A percentile compares a stretch with the other conserved stretches of the same genome.
phyloP scores from a whole-genome alignment of 2,888 invertebrate genomes.

The Pristionchus arcanus region DNA sequence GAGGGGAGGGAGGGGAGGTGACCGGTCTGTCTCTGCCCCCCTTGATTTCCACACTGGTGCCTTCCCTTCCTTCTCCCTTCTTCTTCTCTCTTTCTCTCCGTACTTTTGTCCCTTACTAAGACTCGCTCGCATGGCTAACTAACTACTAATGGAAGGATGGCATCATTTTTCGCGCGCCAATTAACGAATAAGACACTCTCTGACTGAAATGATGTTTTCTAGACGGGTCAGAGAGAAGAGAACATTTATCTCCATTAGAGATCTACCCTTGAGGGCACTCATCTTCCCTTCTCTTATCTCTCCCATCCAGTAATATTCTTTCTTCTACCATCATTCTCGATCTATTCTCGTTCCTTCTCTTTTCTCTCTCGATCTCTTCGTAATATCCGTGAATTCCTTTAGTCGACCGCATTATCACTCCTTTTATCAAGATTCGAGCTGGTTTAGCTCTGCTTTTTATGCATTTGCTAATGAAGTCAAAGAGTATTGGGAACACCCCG shows the following conservation, averaged over 20 bases:
- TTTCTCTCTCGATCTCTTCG: not conserved
- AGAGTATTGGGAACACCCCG: not conserved
- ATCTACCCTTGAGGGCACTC: slow-evolving; percentile 30
- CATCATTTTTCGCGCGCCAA: slow-evolving; percentile 38
- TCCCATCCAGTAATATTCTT: not conserved
- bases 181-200: not conserved
- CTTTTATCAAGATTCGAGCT: slow-evolving; percentile 4
- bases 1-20: too few relatives aligned
- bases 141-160: not conserved
- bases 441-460: slow-evolving; percentile 17
- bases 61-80: not conserved
- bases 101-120: slow-evolving; percentile 15
- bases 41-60: slow-evolving; percentile 37
- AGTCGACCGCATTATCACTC: slow-evolving; percentile 25
- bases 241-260: not conserved
- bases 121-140: slow-evolving; percentile 26
- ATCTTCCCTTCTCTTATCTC: not conserved
- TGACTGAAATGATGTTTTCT: not conserved
- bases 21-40: slow-evolving; percentile 39
- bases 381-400: slow-evolving; percentile 32
- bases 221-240: not conserved
- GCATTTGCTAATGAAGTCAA: not conserved
- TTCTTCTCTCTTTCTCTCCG: not conserved
- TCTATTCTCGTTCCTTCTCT: slow-evolving; percentile 3
- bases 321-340: not conserved